Conservation (phyloP, 2,113 vertebrate species). For the Phalacrocorax brasilianus region DNA sequence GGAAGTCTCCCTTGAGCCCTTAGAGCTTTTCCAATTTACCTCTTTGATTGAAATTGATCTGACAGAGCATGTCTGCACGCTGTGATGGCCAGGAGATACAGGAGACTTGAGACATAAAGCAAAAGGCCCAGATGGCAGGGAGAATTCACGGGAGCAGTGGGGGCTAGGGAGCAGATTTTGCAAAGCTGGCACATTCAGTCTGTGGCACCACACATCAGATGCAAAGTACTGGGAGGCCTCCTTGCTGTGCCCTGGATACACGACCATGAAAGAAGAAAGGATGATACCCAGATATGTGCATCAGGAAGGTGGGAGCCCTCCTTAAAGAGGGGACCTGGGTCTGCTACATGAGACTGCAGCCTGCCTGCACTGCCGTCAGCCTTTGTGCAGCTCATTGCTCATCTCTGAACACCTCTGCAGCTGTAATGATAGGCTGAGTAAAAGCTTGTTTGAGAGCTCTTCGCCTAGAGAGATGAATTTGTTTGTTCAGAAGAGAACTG, state of each 20-base stretch:
- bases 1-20: not conserved
- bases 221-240: not conserved
- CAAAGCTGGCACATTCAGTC: not conserved
- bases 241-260: not conserved
- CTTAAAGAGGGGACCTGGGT: not conserved
- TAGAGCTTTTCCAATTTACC: not conserved
- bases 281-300: not conserved
- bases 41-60: not conserved
- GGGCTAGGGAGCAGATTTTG: not conserved
- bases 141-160: not conserved
- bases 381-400: not conserved
- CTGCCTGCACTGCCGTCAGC: not conserved
- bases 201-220: not conserved
- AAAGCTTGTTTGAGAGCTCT: not conserved
- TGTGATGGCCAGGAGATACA: not conserved
- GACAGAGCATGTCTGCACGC: not conserved
- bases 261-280: not conserved
- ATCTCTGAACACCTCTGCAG: not conserved
- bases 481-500: constrained; percentile 22
- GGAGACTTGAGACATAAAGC: not conserved
- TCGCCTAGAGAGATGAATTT: not conserved
- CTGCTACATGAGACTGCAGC: not conserved
- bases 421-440: not conserved
- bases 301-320: not conserved
- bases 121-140: not conserved